Conservation (phyloP, 2,888 invertebrate genomes). For the Melinopterus prodromus region DNA sequence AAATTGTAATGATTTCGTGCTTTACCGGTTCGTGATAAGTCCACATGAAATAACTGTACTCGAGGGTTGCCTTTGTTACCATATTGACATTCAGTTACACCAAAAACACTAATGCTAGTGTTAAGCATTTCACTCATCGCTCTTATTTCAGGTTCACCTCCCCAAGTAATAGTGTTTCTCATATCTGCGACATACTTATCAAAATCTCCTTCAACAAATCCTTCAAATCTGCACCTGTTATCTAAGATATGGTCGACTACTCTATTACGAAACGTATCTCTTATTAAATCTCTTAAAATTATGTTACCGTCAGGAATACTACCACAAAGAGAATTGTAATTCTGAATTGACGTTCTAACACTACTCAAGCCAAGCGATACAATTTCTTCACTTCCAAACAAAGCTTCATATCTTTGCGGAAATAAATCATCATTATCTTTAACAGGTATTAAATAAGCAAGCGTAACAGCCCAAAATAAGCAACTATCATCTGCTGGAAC, state of each 20-base stretch:
- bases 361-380: not conserved
- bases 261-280: not conserved
- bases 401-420: not conserved
- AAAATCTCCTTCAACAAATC: not conserved
- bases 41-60: not conserved
- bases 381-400: not conserved
- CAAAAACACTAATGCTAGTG: not conserved
- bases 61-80: not conserved
- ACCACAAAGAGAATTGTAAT: not conserved
- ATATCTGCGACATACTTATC: not conserved
- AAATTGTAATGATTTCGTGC: not conserved
- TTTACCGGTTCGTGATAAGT: not conserved
- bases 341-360: not conserved
- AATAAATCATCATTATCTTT: not conserved
- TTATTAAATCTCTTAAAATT: not conserved
- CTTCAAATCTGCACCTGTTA: not conserved
- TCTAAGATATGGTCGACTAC: not conserved
- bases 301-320: not conserved
- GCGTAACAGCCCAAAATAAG: not conserved
- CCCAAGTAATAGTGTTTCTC: not conserved
- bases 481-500: not conserved
- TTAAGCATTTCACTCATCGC: not conserved
- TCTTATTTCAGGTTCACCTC: not conserved
- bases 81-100: not conserved
- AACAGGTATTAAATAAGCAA: not conserved